Percentiles rank a stretch among this genome's conserved stretches.
These are phyloP conservation scores for Thaleichthys pacificus DNA, from an alignment of 2,797 vertebrate species.

Conservation along the genomic window DNA sequence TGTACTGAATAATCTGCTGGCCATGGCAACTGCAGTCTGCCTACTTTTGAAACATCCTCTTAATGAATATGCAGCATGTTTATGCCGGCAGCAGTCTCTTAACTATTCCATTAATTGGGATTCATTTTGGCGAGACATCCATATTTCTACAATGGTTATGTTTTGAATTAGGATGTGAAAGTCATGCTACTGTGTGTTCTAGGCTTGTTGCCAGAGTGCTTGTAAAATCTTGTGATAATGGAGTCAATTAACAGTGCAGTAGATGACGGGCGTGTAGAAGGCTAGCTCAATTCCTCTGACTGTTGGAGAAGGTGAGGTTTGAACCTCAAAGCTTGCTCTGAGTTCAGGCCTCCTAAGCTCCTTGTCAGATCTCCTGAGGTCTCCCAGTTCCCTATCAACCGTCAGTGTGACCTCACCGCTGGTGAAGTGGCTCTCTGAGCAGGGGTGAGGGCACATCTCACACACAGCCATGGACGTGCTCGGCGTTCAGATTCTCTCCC, in stretches of 20 bases:
- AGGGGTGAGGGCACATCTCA: not conserved
- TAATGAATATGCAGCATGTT: constrained; percentile 44
- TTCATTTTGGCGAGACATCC: not conserved
- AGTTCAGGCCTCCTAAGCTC: not conserved
- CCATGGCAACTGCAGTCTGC: constrained; percentile 23
- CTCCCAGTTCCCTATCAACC: not conserved
- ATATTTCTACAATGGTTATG: not conserved
- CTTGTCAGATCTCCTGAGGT: not conserved
- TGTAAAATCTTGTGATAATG: no score
- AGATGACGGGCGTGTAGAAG: no score
- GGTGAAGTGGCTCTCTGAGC: not conserved
- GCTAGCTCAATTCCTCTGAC: no score
- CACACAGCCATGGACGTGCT: not conserved
- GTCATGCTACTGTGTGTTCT: no score
- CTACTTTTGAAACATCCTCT: constrained; percentile 4
- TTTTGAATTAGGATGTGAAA: not conserved
- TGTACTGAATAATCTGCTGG: constrained; percentile 24
- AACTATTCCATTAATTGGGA: constrained; percentile 3
- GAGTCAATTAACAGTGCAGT: no score
- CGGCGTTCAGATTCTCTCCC: not conserved
- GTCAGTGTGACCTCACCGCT: not conserved
- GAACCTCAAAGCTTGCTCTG: not conserved
- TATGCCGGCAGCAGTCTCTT: constrained; percentile 28
- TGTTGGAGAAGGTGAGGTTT: no score
- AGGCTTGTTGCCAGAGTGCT: no score